phyloP scores from a whole-genome alignment of 92 coral and sea anemone genomes.

The Phenganax subtilis region DNA sequence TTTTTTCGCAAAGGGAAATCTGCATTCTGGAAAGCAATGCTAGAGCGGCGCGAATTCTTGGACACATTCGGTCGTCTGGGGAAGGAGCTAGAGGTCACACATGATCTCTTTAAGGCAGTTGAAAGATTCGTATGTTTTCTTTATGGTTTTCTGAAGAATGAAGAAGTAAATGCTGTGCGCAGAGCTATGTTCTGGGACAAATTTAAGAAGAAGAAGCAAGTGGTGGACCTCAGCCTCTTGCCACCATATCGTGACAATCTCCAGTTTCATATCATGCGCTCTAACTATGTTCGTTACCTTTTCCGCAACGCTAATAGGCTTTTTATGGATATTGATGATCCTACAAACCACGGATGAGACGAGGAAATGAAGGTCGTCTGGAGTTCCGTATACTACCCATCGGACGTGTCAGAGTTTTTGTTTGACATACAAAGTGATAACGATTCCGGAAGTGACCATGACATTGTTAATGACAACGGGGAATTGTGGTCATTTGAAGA shows the following conservation, averaged over 20 bases:
- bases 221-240: conserved; percentile 18
- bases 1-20: conserved; percentile 25
- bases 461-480: neutral
- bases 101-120: conserved; percentile 13
- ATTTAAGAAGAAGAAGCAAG: neutral
- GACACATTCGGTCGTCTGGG: conserved; percentile 7
- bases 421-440: neutral
- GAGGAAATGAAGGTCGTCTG: neutral
- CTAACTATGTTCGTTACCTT: conserved; percentile 17
- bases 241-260: neutral
- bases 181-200: conserved; percentile 1
- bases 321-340: neutral
- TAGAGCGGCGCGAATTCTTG: conserved; percentile 11
- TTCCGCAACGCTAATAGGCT: conserved; percentile 8
- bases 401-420: neutral
- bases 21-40: conserved; percentile 34
- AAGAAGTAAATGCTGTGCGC: conserved; percentile 5
- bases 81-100: conserved; percentile 12
- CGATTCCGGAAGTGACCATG: neutral
- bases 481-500: neutral
- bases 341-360: neutral
- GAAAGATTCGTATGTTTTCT: conserved; percentile 28
- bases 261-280: neutral
- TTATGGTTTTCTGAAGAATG: conserved; percentile 15
- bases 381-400: neutral